Percentiles rank a stretch among this genome's conserved stretches.
Conservation (phyloP, 2,888 invertebrate species). For the Coelogynopora nodosa region DNA sequence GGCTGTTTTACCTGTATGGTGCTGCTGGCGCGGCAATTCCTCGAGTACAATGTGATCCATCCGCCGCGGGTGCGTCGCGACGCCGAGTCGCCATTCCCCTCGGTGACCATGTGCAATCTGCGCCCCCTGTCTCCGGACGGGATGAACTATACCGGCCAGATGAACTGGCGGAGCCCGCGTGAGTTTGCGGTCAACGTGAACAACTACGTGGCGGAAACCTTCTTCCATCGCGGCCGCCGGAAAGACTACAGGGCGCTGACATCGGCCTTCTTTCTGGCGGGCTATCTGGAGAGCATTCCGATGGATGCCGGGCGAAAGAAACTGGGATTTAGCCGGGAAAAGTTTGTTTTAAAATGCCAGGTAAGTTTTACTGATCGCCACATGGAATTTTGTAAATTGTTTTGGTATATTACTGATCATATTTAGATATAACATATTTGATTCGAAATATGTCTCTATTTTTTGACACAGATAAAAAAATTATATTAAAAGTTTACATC, state of each 20-base stretch:
- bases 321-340: constrained; percentile 30
- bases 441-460: no score
- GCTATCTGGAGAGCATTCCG: constrained; percentile 37
- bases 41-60: constrained; percentile 46
- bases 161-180: constrained; percentile 36
- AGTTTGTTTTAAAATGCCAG: constrained; percentile 42
- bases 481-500: no score
- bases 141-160: constrained; percentile 18
- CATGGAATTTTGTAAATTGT: no score
- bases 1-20: constrained; percentile 45
- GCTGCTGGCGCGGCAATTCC: constrained; percentile 44
- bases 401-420: no score
- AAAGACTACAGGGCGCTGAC: constrained; percentile 24
- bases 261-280: constrained; percentile 30
- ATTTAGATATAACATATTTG: no score
- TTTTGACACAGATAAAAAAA: no score
- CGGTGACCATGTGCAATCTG: constrained; percentile 45
- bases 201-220: not conserved
- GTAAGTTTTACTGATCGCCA: no score
- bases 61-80: constrained; percentile 45
- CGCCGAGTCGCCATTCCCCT: constrained; percentile 42
- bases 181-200: constrained; percentile 40
- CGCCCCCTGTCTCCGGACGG: constrained; percentile 43
- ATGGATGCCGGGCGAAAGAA: not conserved
- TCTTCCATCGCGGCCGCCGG: not conserved